Evolutionary conservation across 2,888 invertebrate genomes (phyloP).

Genomic region (Autographa pulchrina): DNA sequence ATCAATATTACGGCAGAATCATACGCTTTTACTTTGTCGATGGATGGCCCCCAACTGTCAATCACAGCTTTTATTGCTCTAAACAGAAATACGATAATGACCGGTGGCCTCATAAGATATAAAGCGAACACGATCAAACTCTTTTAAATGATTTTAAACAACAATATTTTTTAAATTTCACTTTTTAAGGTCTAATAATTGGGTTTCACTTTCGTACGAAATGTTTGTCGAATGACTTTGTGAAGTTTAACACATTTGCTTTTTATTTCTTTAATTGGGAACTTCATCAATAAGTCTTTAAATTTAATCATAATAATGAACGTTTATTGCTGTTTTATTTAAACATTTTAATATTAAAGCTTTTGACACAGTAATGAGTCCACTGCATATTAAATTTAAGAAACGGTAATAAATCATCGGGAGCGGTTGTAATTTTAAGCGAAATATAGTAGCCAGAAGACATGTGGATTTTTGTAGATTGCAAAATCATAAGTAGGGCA

Average conservation of each 20-base stretch:
- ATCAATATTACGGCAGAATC: conserved; percentile 65
- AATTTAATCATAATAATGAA: not conserved
- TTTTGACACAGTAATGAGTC: conserved; percentile 30
- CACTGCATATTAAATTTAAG: conserved; percentile 24
- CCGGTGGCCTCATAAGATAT: conserved; percentile 66
- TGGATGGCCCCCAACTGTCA: conserved; percentile 72
- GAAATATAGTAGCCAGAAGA: conserved; percentile 26
- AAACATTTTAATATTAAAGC: conserved; percentile 11
- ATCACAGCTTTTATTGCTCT: conserved; percentile 71
- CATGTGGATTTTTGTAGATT: conserved; percentile 30
- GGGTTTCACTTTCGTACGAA: conserved; percentile 14
- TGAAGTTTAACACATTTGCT: conserved; percentile 4
- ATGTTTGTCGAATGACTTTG: conserved; percentile 17
- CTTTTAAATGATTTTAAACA: conserved; percentile 21
- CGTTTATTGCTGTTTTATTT: not conserved
- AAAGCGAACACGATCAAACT: conserved; percentile 50
- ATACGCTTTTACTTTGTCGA: conserved; percentile 66
- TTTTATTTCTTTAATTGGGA: not conserved
- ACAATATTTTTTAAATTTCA: conserved; percentile 55
- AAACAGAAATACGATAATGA: conserved; percentile 69
- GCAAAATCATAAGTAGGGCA: conserved; percentile 40
- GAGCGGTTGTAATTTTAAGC: conserved; percentile 35
- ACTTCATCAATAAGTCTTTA: not conserved
- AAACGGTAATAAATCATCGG: conserved; percentile 35
- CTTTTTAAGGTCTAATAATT: conserved; percentile 42